These are phyloP conservation scores for Rhadinocentrus ornatus DNA, from an alignment of 2,797 vertebrate species.

Conservation along the genomic window DNA sequence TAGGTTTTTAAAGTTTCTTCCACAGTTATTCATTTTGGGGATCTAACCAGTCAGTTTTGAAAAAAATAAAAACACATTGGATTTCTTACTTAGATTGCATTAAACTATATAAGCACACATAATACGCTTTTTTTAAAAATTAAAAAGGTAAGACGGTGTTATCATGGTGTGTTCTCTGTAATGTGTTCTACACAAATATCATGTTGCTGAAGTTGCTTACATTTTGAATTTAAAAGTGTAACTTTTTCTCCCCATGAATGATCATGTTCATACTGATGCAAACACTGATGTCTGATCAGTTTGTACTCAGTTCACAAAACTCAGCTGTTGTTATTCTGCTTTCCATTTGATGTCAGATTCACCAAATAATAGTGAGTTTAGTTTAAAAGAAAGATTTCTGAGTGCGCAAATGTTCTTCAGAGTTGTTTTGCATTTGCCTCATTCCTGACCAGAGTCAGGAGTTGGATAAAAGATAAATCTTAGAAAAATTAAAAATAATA, in stretches of 20 bases:
- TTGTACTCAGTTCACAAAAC: not conserved
- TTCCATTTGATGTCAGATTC: slow-evolving; percentile 37
- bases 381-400: not conserved
- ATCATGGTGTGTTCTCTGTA: not conserved
- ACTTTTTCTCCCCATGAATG: not conserved
- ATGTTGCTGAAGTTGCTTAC: not conserved
- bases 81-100: not conserved
- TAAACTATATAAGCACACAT: not conserved
- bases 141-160: not conserved
- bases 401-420: not conserved
- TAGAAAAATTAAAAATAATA: not conserved
- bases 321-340: slow-evolving; percentile 2
- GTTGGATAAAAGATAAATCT: not conserved
- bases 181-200: not conserved
- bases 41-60: not conserved
- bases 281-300: not conserved
- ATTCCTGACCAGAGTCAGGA: not conserved
- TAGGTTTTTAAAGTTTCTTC: not conserved
- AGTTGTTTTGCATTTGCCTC: not conserved
- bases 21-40: not conserved
- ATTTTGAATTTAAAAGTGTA: not conserved
- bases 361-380: slow-evolving; percentile 1
- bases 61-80: not conserved
- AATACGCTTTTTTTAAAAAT: not conserved
- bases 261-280: not conserved